Percentiles rank a stretch among this genome's conserved stretches.
phyloP scores from a whole-genome alignment of 2,797 vertebrate genomes.

The Semotilus atromaculatus region DNA sequence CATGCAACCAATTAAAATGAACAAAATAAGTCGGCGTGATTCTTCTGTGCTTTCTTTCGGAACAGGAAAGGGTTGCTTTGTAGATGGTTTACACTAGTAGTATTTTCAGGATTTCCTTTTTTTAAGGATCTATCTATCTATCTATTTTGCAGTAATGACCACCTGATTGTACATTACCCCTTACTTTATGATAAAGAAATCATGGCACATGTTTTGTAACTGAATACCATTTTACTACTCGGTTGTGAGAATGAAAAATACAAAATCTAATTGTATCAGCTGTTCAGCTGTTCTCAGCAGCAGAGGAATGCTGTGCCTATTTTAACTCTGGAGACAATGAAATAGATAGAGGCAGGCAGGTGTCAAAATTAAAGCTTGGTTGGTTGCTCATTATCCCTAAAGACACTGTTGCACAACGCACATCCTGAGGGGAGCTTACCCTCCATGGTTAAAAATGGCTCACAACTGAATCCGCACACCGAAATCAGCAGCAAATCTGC shows the following conservation, averaged over 20 bases:
- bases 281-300: constrained; percentile 14
- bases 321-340: constrained; percentile 21
- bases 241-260: neutral
- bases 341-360: constrained; percentile 47
- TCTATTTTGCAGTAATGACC: neutral
- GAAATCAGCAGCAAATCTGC: constrained; percentile 35
- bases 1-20: neutral
- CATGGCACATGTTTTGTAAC: neutral
- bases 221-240: neutral
- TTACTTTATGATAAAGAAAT: constrained; percentile 1
- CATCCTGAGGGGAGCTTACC: constrained; percentile 42
- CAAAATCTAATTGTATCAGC: constrained; percentile 13
- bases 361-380: constrained; percentile 49
- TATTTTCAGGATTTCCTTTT: neutral
- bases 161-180: neutral
- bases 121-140: no score
- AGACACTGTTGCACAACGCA: constrained; percentile 24
- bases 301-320: constrained; percentile 26
- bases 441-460: constrained; percentile 37
- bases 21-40: neutral
- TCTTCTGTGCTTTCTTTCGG: neutral
- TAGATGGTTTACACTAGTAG: neutral
- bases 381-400: constrained; percentile 54
- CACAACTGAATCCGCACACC: constrained; percentile 17
- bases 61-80: neutral